A percentile compares a stretch with the other conserved stretches of the same genome.
Evolutionary conservation across 2,888 invertebrate genomes (phyloP).

Genomic region (Geophilus truncorum): DNA sequence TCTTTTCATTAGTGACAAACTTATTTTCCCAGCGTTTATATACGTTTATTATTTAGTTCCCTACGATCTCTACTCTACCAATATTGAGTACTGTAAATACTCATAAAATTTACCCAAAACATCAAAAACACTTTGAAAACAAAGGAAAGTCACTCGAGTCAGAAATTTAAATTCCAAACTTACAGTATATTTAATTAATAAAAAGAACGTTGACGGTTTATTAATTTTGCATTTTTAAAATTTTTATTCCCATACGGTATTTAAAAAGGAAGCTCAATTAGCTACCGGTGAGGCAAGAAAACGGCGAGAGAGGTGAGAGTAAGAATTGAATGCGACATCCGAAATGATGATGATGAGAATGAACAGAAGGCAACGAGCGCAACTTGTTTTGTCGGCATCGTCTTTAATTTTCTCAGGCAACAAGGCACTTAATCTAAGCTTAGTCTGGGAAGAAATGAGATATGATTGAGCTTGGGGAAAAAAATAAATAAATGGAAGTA

Average conservation of each 20-base stretch:
- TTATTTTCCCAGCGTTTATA: background rate
- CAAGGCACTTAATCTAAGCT: background rate
- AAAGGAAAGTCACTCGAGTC: too few species aligned
- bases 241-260: too few species aligned
- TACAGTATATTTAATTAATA: too few species aligned
- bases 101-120: too few species aligned
- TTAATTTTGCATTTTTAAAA: too few species aligned
- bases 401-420: background rate
- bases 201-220: too few species aligned
- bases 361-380: background rate
- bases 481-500: background rate
- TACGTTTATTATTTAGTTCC: background rate
- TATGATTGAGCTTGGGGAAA: background rate
- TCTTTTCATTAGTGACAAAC: background rate
- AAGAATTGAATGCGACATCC: background rate
- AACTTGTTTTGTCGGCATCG: background rate
- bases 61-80: too few species aligned
- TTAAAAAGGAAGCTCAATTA: background rate
- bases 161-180: too few species aligned
- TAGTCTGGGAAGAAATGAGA: background rate
- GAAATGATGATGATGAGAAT: slow-evolving; percentile 11
- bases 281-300: background rate
- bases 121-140: too few species aligned
- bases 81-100: too few species aligned
- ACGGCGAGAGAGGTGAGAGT: background rate